A percentile compares a stretch with the other conserved stretches of the same genome.
Evolutionary conservation across 1,140 invertebrate genomes (phyloP).

Genomic region (Cydia fagiglandana): DNA sequence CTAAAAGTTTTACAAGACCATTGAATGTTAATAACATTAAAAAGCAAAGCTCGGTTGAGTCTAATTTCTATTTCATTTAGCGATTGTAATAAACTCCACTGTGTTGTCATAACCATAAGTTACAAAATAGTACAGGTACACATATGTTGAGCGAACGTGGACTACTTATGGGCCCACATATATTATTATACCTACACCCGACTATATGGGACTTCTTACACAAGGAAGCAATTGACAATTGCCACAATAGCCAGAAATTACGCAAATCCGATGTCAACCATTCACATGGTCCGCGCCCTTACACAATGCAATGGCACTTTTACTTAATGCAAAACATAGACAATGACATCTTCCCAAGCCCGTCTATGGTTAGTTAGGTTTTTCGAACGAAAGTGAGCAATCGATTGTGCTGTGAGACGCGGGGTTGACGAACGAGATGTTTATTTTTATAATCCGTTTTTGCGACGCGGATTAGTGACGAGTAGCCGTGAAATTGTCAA

Average conservation of each 20-base stretch:
- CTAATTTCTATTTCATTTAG: too few species aligned
- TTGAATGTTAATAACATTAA: too few species aligned
- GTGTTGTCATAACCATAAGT: neutral
- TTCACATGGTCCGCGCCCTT: slow-evolving; percentile 18
- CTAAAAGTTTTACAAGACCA: too few species aligned
- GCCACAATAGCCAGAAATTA: slow-evolving; percentile 25
- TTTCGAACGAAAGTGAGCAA: slow-evolving; percentile 19
- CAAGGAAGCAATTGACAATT: slow-evolving; percentile 9
- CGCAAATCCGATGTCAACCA: slow-evolving; percentile 8
- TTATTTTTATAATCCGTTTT: neutral
- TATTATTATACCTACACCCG: neutral
- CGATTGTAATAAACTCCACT: too few species aligned
- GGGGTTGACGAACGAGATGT: slow-evolving; percentile 11
- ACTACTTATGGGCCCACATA: neutral
- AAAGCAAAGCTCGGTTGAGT: too few species aligned
- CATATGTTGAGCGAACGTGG: neutral
- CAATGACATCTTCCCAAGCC: slow-evolving; percentile 23
- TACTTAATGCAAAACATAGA: slow-evolving; percentile 27
- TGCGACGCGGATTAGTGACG: neutral
- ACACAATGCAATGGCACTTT: slow-evolving; percentile 28
- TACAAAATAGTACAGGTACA: neutral
- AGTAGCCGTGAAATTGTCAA: slow-evolving; percentile 3
- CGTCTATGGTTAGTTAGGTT: slow-evolving; percentile 17
- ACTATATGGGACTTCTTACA: neutral
- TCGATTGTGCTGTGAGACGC: slow-evolving; percentile 17